phyloP scores from a whole-genome alignment of 2,888 invertebrate species.

The Xanthorhoe designata region DNA sequence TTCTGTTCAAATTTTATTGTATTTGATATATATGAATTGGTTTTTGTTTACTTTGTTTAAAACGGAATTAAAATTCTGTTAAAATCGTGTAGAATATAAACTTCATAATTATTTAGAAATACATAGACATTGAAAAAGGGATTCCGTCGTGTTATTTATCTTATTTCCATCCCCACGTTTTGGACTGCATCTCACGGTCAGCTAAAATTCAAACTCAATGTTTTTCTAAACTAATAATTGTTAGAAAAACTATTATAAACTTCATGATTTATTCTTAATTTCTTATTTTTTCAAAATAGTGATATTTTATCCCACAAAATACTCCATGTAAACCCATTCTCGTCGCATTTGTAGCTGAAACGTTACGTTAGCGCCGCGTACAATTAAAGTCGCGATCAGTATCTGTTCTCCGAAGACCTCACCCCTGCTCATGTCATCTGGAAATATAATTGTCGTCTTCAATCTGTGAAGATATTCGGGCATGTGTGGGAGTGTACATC shows the following conservation, averaged over 20 bases:
- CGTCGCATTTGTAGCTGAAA: constrained; percentile 68
- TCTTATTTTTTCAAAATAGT: not conserved
- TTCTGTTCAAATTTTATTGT: constrained; percentile 6
- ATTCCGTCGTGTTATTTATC: too few species aligned
- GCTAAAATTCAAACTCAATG: not conserved
- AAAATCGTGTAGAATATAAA: too few species aligned
- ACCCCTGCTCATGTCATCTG: constrained; percentile 62
- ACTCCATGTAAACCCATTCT: constrained; percentile 63
- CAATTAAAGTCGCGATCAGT: constrained; percentile 82
- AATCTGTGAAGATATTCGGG: constrained; percentile 33
- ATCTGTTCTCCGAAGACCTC: constrained; percentile 78
- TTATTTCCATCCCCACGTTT: too few species aligned
- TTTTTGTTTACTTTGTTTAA: not conserved
- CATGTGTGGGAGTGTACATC: constrained; percentile 20
- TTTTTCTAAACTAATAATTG: too few species aligned
- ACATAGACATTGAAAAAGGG: too few species aligned
- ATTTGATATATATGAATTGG: constrained; percentile 3
- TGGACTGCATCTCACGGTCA: not conserved
- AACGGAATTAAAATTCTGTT: too few species aligned
- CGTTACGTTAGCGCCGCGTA: constrained; percentile 82
- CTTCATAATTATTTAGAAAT: too few species aligned
- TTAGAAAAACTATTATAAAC: too few species aligned
- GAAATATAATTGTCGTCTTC: constrained; percentile 55
- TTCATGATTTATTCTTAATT: not conserved
- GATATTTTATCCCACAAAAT: too few species aligned